Evolutionary conservation across 2,113 vertebrate genomes (phyloP).

Genomic region (Brachyistius frenatus): DNA sequence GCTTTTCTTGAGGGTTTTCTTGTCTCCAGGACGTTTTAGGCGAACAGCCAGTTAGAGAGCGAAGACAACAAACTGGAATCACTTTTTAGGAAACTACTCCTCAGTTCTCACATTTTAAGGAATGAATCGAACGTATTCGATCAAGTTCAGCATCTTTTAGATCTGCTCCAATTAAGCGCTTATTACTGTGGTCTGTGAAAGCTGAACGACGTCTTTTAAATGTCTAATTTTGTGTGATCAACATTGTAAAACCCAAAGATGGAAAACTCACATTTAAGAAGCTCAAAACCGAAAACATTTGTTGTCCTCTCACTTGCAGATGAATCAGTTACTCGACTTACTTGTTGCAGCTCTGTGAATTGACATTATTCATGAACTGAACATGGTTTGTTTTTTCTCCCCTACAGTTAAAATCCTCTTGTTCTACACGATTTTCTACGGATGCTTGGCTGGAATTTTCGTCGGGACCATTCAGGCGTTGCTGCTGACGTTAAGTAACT

Average conservation of each 20-base stretch:
- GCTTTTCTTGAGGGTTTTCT: neutral
- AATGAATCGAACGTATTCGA: too few species aligned
- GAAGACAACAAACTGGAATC: too few species aligned
- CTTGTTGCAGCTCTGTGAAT: neutral
- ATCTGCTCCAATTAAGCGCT: too few species aligned
- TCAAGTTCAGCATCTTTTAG: too few species aligned
- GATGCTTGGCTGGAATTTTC: slow-evolving; percentile 98
- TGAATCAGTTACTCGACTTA: neutral
- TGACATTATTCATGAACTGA: neutral
- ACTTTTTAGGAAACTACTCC: too few species aligned
- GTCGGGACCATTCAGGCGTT: slow-evolving; percentile 97
- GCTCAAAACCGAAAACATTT: neutral
- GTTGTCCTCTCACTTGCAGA: too few species aligned
- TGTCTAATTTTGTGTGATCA: too few species aligned
- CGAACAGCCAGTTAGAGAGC: neutral
- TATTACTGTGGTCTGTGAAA: too few species aligned
- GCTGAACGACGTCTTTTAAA: too few species aligned
- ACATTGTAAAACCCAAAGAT: too few species aligned
- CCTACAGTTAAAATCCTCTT: slow-evolving; percentile 93
- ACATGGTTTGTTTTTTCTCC: neutral
- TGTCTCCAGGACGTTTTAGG: neutral
- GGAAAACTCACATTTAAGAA: too few species aligned
- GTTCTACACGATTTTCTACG: slow-evolving; percentile 98
- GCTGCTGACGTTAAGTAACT: slow-evolving; percentile 93
- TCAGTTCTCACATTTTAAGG: too few species aligned